A percentile compares a stretch with the other conserved stretches of the same genome.
Evolutionary conservation across 2,888 invertebrate species (phyloP).

Genomic region (Oithona nana): DNA sequence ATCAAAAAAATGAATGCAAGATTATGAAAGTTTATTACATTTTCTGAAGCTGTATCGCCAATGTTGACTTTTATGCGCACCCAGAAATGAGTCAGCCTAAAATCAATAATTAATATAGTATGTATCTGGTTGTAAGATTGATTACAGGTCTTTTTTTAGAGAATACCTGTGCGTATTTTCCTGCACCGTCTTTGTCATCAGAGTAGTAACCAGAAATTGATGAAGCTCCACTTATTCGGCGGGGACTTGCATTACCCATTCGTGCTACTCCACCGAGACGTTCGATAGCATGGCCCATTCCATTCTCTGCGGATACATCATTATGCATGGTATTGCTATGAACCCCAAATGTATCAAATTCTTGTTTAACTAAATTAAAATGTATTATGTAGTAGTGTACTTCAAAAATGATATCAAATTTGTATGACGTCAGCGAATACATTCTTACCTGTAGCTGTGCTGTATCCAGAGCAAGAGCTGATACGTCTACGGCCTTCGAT

Average conservation of each 20-base stretch:
- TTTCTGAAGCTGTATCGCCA: slow-evolving; percentile 46
- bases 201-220: slow-evolving; percentile 40
- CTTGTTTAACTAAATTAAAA: too few species aligned
- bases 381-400: too few species aligned
- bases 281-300: too few species aligned
- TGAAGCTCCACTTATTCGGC: slow-evolving; percentile 61
- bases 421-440: too few species aligned
- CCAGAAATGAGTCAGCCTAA: not conserved
- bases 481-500: slow-evolving; percentile 10
- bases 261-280: too few species aligned
- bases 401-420: too few species aligned
- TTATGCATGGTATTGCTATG: too few species aligned
- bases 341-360: too few species aligned
- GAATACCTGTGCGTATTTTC: not conserved
- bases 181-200: slow-evolving; percentile 9
- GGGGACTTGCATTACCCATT: slow-evolving; percentile 20
- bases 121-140: too few species aligned
- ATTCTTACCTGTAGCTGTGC: slow-evolving; percentile 13
- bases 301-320: too few species aligned
- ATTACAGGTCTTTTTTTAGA: not conserved
- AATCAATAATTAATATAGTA: not conserved
- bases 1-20: too few species aligned
- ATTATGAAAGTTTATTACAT: slow-evolving; percentile 28
- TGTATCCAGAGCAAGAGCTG: slow-evolving; percentile 17
- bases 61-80: slow-evolving; percentile 27